Conservation (phyloP, 2,888 invertebrate species). For the Germaria angustata region DNA sequence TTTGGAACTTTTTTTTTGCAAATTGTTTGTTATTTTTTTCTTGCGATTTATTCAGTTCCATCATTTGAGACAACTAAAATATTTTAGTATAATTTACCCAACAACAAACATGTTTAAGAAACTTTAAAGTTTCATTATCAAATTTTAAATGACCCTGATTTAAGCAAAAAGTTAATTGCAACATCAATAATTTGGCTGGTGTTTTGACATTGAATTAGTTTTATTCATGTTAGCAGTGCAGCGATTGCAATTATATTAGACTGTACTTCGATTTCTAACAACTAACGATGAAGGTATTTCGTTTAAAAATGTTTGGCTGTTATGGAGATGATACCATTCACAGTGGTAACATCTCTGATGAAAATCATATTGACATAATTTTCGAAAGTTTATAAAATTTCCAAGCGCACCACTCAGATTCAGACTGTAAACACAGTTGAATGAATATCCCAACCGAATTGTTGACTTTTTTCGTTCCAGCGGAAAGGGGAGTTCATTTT, state of each 20-base stretch:
- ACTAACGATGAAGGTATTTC: too few species aligned
- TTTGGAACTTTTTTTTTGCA: constrained; percentile 25
- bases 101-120: constrained; percentile 1
- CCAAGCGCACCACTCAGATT: too few species aligned
- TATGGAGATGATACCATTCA: too few species aligned
- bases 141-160: not conserved
- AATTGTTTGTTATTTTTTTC: not conserved
- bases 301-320: too few species aligned
- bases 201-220: constrained; percentile 5
- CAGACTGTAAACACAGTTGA: too few species aligned
- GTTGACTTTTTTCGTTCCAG: too few species aligned
- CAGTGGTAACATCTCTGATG: too few species aligned
- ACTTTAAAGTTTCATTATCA: constrained; percentile 20
- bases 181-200: not conserved
- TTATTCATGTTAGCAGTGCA: not conserved
- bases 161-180: constrained; percentile 17
- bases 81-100: constrained; percentile 4
- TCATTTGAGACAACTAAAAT: constrained; percentile 37
- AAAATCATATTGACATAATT: too few species aligned
- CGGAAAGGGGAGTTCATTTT: too few species aligned
- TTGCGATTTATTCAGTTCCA: constrained; percentile 30
- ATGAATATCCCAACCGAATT: too few species aligned
- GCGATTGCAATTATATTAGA: not conserved
- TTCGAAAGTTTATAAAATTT: too few species aligned
- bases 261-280: too few species aligned